Percentiles rank a stretch among this genome's conserved stretches.
These are phyloP conservation scores for Cephus spinipes DNA, from an alignment of 2,888 invertebrate genomes.

Conservation along the genomic window DNA sequence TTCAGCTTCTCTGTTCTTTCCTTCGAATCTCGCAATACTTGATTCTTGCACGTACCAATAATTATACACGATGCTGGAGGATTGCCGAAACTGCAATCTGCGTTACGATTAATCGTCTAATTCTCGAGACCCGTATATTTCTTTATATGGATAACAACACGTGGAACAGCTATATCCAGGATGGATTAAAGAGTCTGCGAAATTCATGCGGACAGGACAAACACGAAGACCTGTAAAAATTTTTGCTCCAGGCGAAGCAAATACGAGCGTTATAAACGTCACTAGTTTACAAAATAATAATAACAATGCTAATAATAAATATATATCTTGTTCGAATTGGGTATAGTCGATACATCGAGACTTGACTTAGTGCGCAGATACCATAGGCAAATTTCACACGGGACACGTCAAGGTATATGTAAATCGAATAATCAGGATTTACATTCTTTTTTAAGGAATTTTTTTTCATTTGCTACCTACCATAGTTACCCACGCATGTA, in stretches of 20 bases:
- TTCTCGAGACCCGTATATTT: not conserved
- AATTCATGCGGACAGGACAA: not conserved
- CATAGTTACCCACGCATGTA: not conserved
- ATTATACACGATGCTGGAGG: not conserved
- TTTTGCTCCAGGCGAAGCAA: not conserved
- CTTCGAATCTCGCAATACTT: not conserved
- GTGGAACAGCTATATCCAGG: not conserved
- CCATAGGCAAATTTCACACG: not conserved
- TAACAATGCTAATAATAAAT: not conserved
- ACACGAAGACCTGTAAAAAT: not conserved
- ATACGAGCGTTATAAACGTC: not conserved
- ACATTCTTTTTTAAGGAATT: not conserved
- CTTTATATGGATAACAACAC: not conserved
- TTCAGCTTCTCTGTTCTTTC: not conserved
- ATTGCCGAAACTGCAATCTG: not conserved
- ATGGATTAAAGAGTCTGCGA: not conserved
- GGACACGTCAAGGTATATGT: not conserved
- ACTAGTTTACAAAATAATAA: not conserved
- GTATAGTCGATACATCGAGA: not conserved
- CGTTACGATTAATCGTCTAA: not conserved
- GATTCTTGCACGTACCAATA: not conserved
- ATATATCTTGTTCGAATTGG: not conserved
- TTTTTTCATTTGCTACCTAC: not conserved
- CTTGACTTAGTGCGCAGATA: not conserved
- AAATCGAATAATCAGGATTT: not conserved